These are phyloP conservation scores for Thunnus thynnus DNA, from an alignment of 2,113 vertebrate species.

Conservation along the genomic window DNA sequence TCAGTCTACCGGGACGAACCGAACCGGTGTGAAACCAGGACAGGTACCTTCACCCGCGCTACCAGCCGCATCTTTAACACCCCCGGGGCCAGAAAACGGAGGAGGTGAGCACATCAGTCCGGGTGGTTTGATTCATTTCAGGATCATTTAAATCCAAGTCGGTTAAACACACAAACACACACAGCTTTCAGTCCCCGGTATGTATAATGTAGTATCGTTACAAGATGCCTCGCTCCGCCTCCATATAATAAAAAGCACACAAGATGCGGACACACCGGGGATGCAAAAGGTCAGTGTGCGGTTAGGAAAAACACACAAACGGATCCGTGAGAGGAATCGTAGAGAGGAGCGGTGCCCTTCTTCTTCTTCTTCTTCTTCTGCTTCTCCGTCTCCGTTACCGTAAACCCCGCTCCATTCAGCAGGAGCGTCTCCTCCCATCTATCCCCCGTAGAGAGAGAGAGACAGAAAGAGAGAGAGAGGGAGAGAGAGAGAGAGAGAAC, in stretches of 20 bases:
- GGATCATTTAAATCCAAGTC: constrained; percentile 64
- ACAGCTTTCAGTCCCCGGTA: background rate
- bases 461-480: background rate
- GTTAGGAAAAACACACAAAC: constrained; percentile 16
- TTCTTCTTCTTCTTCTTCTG: constrained; percentile 2
- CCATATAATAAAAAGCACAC: constrained; percentile 24
- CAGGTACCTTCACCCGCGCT: constrained; percentile 56
- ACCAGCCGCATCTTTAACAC: constrained; percentile 69
- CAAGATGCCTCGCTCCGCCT: constrained; percentile 29
- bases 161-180: background rate
- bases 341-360: constrained; percentile 27
- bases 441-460: constrained; percentile 46
- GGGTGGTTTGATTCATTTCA: constrained; percentile 44
- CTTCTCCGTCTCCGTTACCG: constrained; percentile 38
- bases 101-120: constrained; percentile 43
- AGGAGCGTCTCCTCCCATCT: constrained; percentile 74
- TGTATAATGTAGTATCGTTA: background rate
- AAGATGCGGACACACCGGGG: constrained; percentile 26
- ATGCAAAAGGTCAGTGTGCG: constrained; percentile 25
- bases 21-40: constrained; percentile 65
- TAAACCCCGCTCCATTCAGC: constrained; percentile 64
- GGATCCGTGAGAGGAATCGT: constrained; percentile 36
- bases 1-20: constrained; percentile 71
- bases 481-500: background rate
- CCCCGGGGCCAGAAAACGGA: constrained; percentile 43